Evolutionary conservation across 2,797 vertebrate genomes (phyloP), one percentile per base, ranked within the genome.

Genomic region (Tauraco hartlaubi): DNA sequence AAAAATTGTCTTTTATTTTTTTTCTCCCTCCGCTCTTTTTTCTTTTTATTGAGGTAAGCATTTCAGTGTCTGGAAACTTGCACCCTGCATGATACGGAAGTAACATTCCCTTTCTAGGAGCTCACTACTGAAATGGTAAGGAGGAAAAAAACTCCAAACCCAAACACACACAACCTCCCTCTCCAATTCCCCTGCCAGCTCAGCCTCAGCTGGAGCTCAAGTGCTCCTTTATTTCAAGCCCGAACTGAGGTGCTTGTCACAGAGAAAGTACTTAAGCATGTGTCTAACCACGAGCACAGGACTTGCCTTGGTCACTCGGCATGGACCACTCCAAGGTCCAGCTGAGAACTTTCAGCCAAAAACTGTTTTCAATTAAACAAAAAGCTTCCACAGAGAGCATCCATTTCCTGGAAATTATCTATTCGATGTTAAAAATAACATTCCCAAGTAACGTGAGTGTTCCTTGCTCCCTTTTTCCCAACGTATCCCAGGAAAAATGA

Each of bases 11-110:
- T 35, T 76, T 43, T 39, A 22, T 10, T 54, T 10, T 35, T 41
- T 15, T 39, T 33, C 44, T 72, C 31, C 31, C 29, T 85, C 35
- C 33, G 31, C 75, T 85, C 49, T 63, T 80, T 43, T 61, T 77
- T 10, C 4, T 39, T 88, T 82, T 87, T 80, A 80, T 87, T 95
- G 96, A 98, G 97, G 97, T 97, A 98, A 98, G 95, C 92, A 93
- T 96, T 97, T 98, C 97, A 94, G 96, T 92, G 88, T 88, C 74
- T 88, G 93, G 86, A 94, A 95, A 92, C 17, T 90, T 90, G 91
- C 75, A 48, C 61, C 33, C 90, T 61, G 85, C 66, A 48, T 43
- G 18, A 81, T 55, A 91, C 71, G 86, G 64, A 51, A 46, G 35
- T 35, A 25, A 74, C 31, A 29, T 41, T 78, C 91, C 84, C 48